These are phyloP conservation scores for Diachasma alloeum DNA, from an alignment of 1,140 invertebrate species.

Conservation along the genomic window DNA sequence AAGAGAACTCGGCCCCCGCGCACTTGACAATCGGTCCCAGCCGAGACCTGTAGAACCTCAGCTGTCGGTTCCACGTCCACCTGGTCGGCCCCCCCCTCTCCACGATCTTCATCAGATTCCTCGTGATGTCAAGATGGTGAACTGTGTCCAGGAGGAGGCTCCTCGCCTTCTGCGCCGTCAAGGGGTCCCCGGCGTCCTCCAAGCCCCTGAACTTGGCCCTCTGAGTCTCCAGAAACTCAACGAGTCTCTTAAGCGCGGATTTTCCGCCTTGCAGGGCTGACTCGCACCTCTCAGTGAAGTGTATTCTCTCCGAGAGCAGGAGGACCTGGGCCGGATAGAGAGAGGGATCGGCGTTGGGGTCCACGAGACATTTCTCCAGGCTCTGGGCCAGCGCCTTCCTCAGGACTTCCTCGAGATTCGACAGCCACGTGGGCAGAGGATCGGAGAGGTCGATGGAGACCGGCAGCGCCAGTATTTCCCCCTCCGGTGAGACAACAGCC, in stretches of 20 bases:
- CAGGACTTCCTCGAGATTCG: constrained; percentile 54
- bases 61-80: constrained; percentile 96
- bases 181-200: constrained; percentile 61
- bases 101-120: constrained; percentile 72
- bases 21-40: constrained; percentile 72
- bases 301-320: constrained; percentile 54
- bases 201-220: constrained; percentile 52
- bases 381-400: constrained; percentile 45
- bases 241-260: constrained; percentile 47
- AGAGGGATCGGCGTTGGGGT: constrained; percentile 49
- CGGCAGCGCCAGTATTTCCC: constrained; percentile 82
- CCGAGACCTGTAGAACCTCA: constrained; percentile 70
- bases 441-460: constrained; percentile 71
- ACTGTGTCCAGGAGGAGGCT: constrained; percentile 91
- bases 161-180: constrained; percentile 66
- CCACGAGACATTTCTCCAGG: constrained; percentile 55
- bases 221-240: constrained; percentile 56
- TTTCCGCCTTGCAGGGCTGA: constrained; percentile 48
- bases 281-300: constrained; percentile 59
- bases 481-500: constrained; percentile 81
- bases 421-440: constrained; percentile 53
- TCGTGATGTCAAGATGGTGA: constrained; percentile 86
- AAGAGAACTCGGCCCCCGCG: constrained; percentile 92
- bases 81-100: constrained; percentile 43
- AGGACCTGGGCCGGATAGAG: constrained; percentile 59